Base-by-base conservation (phyloP, 2,888 invertebrate species). In the Mesorhabditis sp. region DNA sequence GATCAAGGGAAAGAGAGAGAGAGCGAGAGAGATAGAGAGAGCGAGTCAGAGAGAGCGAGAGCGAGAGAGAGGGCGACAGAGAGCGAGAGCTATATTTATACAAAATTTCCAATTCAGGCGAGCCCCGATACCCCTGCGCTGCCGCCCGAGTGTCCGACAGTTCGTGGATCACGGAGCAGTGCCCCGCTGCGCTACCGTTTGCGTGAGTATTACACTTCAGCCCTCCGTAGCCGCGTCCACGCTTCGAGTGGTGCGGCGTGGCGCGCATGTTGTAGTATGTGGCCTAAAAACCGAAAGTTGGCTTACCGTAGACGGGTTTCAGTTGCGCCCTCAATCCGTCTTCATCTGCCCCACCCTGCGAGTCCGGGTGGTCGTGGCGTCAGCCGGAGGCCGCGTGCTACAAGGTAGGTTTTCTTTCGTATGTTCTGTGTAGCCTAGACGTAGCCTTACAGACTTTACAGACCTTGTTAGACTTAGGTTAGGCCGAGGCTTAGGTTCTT, bases 351-450 rank as follows among this genome's bases (percentile, higher is more conserved):
- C 58, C 58, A 2, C 58, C 58, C 7, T 50, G 58, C 58, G 58
- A 50, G 2, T 50, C 58, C 10, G 58, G 58, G n/a, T 50, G 58
- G 58, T 50, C 58, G 7, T 50, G 58, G 58, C 7, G 58, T 13
- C 58, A 50, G n/a, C 58, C 58, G 58, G 58, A 50, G n/a, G 58
- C 58, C n/a, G 58, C 58, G 7, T 50, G 58, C n/a, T 50, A 50
- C n/a, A 50, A 50, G 58, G 58, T 50, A 28, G 28, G 28, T 28
- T 28, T 28, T 28, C 28, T 28, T 28, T 28, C 28, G 28, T 28
- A 28, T 28, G 28, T 28, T 28, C 28, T 28, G 28, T 28, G 28
- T 28, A 28, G 28, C 28, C 28, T 28, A 28, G 28, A 28, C 28
- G 28, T 28, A 28, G 28, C 28, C 28, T 28, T 28, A 28, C 28